Evolutionary conservation across 2,888 invertebrate species (phyloP).

Genomic region (Serrognathus titanus): DNA sequence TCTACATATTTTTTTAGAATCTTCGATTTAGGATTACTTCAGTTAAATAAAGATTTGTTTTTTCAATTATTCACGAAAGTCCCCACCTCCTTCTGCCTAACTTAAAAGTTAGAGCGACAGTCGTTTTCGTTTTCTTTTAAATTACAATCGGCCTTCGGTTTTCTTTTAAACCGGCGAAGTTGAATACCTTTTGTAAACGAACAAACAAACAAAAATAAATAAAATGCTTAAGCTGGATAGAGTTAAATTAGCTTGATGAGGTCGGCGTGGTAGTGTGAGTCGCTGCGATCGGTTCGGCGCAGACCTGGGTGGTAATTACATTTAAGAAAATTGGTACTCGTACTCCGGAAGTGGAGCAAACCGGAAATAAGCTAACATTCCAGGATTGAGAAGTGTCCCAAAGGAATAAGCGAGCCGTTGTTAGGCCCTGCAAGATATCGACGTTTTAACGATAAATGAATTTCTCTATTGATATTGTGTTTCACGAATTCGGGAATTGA

Average conservation of each 20-base stretch:
- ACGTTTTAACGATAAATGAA: slow-evolving; percentile 39
- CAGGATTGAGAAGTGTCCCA: slow-evolving; percentile 34
- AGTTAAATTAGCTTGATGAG: slow-evolving; percentile 30
- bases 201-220: too few species aligned
- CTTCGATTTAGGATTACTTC: too few species aligned
- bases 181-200: too few species aligned
- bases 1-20: too few species aligned
- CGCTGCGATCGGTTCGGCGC: slow-evolving; percentile 35
- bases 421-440: slow-evolving; percentile 26
- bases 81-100: too few species aligned
- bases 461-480: slow-evolving; percentile 35
- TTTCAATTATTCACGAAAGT: too few species aligned
- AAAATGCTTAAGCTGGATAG: slow-evolving; percentile 11
- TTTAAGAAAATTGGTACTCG: slow-evolving; percentile 42
- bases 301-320: slow-evolving; percentile 38
- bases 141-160: too few species aligned
- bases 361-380: slow-evolving; percentile 40
- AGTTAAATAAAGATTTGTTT: too few species aligned
- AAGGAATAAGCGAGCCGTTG: slow-evolving; percentile 30
- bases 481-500: slow-evolving; percentile 21
- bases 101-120: too few species aligned
- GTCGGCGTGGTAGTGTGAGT: slow-evolving; percentile 25
- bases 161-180: too few species aligned
- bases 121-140: too few species aligned
- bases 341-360: slow-evolving; percentile 34